Base-by-base conservation (phyloP, 2,888 invertebrate genomes). In the Drosophila meridiana region DNA sequence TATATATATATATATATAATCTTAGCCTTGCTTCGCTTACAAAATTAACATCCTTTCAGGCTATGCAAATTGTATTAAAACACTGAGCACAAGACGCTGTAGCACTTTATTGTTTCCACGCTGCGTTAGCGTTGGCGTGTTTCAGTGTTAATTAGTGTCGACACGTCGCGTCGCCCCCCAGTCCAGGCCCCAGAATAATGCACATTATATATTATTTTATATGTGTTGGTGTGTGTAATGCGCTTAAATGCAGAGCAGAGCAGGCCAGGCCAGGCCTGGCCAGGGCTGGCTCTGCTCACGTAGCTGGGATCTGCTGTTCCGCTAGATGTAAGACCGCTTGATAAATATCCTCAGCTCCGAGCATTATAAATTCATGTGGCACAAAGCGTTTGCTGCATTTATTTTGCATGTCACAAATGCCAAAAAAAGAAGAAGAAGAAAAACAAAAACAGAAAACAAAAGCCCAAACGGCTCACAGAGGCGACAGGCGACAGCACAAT, bases 381-480 rank as follows among this genome's bases (percentile, higher is more conserved):
- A 72, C 72, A 73, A 69, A 61, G 76, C 82, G 66, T 77, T 79
- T 69, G 28, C 52, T 69, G 69, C 78, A 83, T 76, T 76, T 69
- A 83, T 85, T 82, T 80, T 63, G 58, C 72, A 72, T 78, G 78
- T 76, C 73, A 76, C 76, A 76, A 79, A 79, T 79, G 38, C 42
- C 9, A n/a, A 66, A 68, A 79, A 75, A 73, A 74, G 73, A 67
- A 42, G 45, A 28, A n/a, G 20, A 20, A 20, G 20, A 20, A 38
- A 38, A 53, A 26, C n/a, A 4, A 28, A 40, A 40, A 14, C 14
- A n/a, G 13, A 38, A 40, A 55, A 40, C 53, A 53, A 53, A 53
- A 53, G 52, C 26, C 52, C n/a, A 32, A 50, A 32, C 32, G 48
- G n/a, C n/a, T 50, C 38, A 34, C n/a, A 30, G 14, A 62, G 64